Evolutionary conservation across 1,140 invertebrate genomes (phyloP), one percentile per base, ranked within the genome.

Genomic region (Charaxes varanes): DNA sequence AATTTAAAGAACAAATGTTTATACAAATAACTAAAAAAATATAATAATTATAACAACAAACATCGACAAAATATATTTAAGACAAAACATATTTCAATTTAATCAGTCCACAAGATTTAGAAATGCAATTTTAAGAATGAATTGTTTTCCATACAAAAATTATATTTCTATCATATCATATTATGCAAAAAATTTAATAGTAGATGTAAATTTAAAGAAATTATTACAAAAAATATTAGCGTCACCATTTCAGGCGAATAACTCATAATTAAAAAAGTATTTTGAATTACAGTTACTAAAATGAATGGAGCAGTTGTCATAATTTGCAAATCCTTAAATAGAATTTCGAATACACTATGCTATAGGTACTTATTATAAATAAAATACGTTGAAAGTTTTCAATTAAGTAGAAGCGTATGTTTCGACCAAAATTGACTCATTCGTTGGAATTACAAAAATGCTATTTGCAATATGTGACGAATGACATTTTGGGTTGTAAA

Each of bases 1-100:
- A 88, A 87, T 88, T 88, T 88, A 87, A 82, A 87, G 87, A 88
- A 88, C 87, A 88, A 86, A 86, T 84, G 87, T 87, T 87, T 87
- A 86, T 86, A 87, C 86, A 87, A 86, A 87, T 85, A 85, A 85
- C 84, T 84, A 85, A 84, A 84, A 61, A 84, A 86, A 85, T 82
- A 84, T 84, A 84, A 85, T 86, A 87, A 87, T 86, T 86, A 87
- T 88, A 89, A 88, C 87, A 89, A 88, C 86, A 87, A 88, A 85
- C 81, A 85, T 83, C 68, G 80, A 82, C 77, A 80, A 74, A 82
- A 81, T 81, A 80, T 78, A 82, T 82, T 80, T 77, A 83, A 80
- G 71, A 78, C 62, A 82, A 82, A 79, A 74, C 78, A 76, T 65
- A 65, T 80, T 72, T 74, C 73, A 79, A 74, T 67, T 80, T 61